These are phyloP conservation scores for Arothron firmamentum DNA, from an alignment of 2,113 vertebrate species.

Conservation along the genomic window DNA sequence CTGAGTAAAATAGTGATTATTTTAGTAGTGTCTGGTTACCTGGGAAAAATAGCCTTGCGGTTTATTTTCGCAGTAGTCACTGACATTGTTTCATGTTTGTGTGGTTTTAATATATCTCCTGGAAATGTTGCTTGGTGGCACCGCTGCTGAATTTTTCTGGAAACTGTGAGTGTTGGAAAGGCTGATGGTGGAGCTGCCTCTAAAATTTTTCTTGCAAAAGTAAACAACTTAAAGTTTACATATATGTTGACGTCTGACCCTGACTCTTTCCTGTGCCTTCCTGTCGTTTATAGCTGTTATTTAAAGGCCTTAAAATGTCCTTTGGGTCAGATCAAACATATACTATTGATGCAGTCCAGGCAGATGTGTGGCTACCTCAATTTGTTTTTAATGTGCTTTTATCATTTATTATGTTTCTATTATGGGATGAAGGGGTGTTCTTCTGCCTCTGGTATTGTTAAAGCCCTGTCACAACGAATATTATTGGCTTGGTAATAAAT, in stretches of 20 bases:
- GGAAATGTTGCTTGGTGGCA: constrained; percentile 21
- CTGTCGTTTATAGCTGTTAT: constrained; percentile 49
- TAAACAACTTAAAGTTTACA: constrained; percentile 45
- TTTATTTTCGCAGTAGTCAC: too few relatives aligned
- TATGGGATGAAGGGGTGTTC: constrained; percentile 14
- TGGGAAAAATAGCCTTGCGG: too few relatives aligned
- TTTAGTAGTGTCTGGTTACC: too few relatives aligned
- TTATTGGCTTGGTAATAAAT: constrained; percentile 59
- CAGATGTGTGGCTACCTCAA: constrained; percentile 65
- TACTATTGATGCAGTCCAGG: constrained; percentile 49
- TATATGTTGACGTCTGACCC: constrained; percentile 47
- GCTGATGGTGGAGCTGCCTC: constrained; percentile 15
- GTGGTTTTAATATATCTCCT: constrained; percentile 16
- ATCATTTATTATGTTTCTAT: too few relatives aligned
- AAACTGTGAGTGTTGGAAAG: constrained; percentile 26
- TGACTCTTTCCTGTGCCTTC: constrained; percentile 65
- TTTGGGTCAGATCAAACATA: constrained; percentile 42
- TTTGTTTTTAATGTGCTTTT: constrained; percentile 20
- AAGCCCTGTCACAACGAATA: constrained; percentile 47
- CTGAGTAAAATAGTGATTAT: background rate
- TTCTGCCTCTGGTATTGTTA: constrained; percentile 50
- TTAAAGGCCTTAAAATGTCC: constrained; percentile 57
- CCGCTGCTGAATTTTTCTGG: constrained; percentile 21
- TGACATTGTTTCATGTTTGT: background rate
- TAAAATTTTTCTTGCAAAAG: constrained; percentile 34